Percentiles rank a stretch among this genome's conserved stretches.
Conservation (phyloP, 1,140 invertebrate species). For the Magallana ariakensis region DNA sequence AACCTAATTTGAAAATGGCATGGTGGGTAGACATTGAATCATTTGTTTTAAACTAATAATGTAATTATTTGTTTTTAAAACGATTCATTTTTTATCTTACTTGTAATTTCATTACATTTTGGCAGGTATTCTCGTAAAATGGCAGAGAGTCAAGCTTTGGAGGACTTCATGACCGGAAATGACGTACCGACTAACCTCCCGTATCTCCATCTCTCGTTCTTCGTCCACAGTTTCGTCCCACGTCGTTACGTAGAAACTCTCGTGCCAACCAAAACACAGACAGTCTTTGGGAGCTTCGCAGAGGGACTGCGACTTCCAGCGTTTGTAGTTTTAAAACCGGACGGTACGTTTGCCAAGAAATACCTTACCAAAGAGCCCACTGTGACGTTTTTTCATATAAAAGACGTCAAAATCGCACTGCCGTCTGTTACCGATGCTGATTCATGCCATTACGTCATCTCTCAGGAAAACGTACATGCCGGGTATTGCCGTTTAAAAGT, state of each 20-base stretch:
- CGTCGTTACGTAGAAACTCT: constrained; percentile 48
- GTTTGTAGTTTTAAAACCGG: constrained; percentile 44
- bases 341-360: constrained; percentile 55
- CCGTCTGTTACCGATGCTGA: constrained; percentile 46
- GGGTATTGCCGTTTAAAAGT: constrained; percentile 54
- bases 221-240: constrained; percentile 50
- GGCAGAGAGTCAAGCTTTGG: constrained; percentile 1
- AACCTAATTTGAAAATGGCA: too few species aligned
- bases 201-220: constrained; percentile 51
- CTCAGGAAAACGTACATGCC: constrained; percentile 46
- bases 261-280: constrained; percentile 44
- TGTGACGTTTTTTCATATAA: constrained; percentile 52
- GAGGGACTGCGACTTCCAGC: constrained; percentile 53
- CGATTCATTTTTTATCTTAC: background rate
- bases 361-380: constrained; percentile 46
- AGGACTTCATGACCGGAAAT: constrained; percentile 45
- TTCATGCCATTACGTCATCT: constrained; percentile 52
- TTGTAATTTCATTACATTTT: too few species aligned
- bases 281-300: constrained; percentile 50
- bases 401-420: constrained; percentile 45
- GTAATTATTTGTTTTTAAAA: background rate
- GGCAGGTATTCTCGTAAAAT: constrained; percentile 11
- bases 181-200: constrained; percentile 47
- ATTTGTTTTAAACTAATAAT: too few species aligned
- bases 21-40: too few species aligned